These are phyloP conservation scores for Atlantisia rogersi DNA, from an alignment of 2,113 vertebrate species.

Conservation along the genomic window DNA sequence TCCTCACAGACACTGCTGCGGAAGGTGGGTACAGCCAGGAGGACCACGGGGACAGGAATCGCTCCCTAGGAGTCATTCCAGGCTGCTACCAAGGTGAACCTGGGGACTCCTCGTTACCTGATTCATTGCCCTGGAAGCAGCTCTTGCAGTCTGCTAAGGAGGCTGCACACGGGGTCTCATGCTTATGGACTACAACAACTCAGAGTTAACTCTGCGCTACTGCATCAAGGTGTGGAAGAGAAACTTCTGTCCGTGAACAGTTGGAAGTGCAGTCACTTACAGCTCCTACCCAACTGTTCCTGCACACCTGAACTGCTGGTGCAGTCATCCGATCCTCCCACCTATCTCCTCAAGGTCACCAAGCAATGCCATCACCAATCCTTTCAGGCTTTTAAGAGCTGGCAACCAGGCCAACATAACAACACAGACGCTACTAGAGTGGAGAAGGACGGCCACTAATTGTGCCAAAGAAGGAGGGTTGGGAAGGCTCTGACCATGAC, in stretches of 20 bases:
- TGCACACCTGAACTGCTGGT: neutral
- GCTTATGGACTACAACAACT: neutral
- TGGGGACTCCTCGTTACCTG: neutral
- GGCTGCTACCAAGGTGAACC: neutral
- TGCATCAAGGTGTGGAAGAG: neutral
- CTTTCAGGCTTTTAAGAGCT: neutral
- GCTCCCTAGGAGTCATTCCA: neutral
- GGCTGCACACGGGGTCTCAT: neutral
- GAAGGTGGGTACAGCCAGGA: neutral
- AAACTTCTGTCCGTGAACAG: neutral
- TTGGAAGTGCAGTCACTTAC: neutral
- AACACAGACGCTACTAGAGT: neutral
- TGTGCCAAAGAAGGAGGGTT: neutral
- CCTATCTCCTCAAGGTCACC: neutral
- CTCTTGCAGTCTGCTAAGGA: neutral
- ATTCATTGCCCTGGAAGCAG: slow-evolving; percentile 4
- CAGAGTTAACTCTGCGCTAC: neutral
- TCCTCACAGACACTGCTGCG: neutral
- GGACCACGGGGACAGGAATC: neutral
- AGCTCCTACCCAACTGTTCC: neutral
- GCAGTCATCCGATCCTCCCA: neutral
- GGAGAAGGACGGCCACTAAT: neutral
- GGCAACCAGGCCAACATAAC: too few species aligned
- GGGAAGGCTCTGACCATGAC: neutral
- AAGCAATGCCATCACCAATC: neutral